A percentile compares a stretch with the other conserved stretches of the same genome.
phyloP scores from a whole-genome alignment of 2,113 vertebrate genomes.

The Rhinoderma darwinii region DNA sequence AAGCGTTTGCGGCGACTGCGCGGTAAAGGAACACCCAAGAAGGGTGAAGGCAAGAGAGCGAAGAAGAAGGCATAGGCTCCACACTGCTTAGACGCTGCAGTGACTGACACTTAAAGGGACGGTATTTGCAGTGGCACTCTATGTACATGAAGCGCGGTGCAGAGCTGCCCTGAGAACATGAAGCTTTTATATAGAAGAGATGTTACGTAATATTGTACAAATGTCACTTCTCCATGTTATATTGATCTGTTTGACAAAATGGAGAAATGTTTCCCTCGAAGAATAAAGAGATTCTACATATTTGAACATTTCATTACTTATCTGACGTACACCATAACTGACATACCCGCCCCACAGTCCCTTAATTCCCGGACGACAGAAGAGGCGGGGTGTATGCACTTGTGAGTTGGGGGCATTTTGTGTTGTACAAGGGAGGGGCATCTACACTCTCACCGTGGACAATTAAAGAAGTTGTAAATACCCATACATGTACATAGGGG shows the following conservation, averaged over 20 bases:
- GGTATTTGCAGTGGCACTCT: background rate
- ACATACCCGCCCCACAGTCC: too few relatives aligned
- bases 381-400: too few relatives aligned
- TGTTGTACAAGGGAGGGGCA: too few relatives aligned
- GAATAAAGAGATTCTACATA: background rate
- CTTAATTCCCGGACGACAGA: too few relatives aligned
- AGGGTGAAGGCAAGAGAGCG: slow-evolving; percentile 94
- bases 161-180: too few relatives aligned
- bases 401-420: too few relatives aligned
- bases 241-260: background rate
- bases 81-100: background rate
- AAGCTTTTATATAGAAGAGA: background rate
- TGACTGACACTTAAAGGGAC: background rate
- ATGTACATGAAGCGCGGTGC: background rate
- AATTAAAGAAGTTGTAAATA: too few relatives aligned
- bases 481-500: too few relatives aligned
- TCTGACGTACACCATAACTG: background rate
- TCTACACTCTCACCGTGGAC: too few relatives aligned
- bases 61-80: slow-evolving; percentile 82
- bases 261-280: background rate
- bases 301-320: background rate
- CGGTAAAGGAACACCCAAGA: slow-evolving; percentile 91
- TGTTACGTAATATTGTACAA: background rate
- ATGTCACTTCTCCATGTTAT: background rate
- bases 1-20: slow-evolving; percentile 85